phyloP scores from a whole-genome alignment of 1,140 invertebrate species.

The Amphibalanus amphitrite region DNA sequence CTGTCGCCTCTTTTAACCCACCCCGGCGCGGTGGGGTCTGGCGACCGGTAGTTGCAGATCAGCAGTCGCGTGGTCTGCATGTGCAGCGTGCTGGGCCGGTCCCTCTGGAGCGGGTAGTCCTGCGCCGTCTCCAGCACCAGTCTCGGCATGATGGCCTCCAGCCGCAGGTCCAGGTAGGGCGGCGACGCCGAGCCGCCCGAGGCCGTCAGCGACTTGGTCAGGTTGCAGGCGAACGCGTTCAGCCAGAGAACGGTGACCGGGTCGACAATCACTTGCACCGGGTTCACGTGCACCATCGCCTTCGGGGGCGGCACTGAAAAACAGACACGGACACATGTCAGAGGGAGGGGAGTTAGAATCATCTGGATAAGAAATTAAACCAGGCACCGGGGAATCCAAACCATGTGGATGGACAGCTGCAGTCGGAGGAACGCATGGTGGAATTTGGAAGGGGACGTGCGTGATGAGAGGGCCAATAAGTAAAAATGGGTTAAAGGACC shows the following conservation, averaged over 20 bases:
- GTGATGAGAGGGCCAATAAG: too few relatives aligned
- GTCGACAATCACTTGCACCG: slow-evolving; percentile 68
- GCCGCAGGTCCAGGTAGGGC: slow-evolving; percentile 63
- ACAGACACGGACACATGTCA: slow-evolving; percentile 26
- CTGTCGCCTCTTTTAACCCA: too few relatives aligned
- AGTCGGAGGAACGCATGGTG: too few relatives aligned
- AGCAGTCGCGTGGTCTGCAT: slow-evolving; percentile 60
- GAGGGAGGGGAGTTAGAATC: too few relatives aligned
- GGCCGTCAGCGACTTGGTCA: slow-evolving; percentile 24
- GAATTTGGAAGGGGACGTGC: too few relatives aligned
- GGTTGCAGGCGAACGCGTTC: slow-evolving; percentile 77
- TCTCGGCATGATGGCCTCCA: slow-evolving; percentile 70
- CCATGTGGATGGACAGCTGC: too few relatives aligned
- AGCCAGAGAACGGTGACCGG: slow-evolving; percentile 73
- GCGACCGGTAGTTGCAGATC: slow-evolving; percentile 50
- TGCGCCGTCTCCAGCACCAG: slow-evolving; percentile 8
- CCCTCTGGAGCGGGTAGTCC: slow-evolving; percentile 41
- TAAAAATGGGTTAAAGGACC: too few relatives aligned
- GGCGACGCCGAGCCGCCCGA: slow-evolving; percentile 25
- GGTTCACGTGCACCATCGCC: slow-evolving; percentile 76
- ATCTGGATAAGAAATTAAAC: too few relatives aligned
- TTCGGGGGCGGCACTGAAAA: slow-evolving; percentile 67
- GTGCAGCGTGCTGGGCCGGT: slow-evolving; percentile 60
- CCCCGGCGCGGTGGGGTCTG: slow-evolving; percentile 26
- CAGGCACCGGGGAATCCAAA: too few relatives aligned